Evolutionary conservation across 2,797 vertebrate species (phyloP).

Genomic region (Sebastes variabilis): DNA sequence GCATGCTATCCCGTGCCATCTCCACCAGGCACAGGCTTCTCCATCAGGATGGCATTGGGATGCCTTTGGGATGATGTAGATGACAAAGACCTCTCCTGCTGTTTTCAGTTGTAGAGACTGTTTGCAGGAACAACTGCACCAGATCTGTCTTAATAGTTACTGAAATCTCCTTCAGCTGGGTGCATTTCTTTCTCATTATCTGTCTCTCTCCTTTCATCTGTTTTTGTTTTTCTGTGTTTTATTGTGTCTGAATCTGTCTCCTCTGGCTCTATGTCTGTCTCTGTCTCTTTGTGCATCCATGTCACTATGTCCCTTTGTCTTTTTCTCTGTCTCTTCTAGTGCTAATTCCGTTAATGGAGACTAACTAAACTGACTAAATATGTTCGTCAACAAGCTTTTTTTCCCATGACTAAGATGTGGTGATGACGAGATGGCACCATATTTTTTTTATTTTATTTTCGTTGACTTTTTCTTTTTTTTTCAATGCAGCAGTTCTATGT

Average conservation of each 20-base stretch:
- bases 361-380: background rate
- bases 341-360: background rate
- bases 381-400: background rate
- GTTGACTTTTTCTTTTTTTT: too few species aligned
- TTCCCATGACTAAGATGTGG: background rate
- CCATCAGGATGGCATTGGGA: slow-evolving; percentile 28
- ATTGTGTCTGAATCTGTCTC: slow-evolving; percentile 8
- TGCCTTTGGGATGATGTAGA: slow-evolving; percentile 45
- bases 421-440: background rate
- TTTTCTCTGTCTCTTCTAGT: background rate
- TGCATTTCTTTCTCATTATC: slow-evolving; percentile 29
- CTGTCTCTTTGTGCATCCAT: background rate
- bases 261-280: background rate
- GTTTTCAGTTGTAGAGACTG: slow-evolving; percentile 14
- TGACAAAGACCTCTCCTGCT: slow-evolving; percentile 19
- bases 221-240: slow-evolving; percentile 24
- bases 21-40: background rate
- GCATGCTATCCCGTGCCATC: slow-evolving; percentile 1
- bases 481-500: too few species aligned
- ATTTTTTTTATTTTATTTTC: too few species aligned
- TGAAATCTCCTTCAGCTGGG: slow-evolving; percentile 13
- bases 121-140: slow-evolving; percentile 37
- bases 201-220: slow-evolving; percentile 19
- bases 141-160: background rate
- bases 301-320: background rate